Base-by-base conservation (phyloP, 30 jellyfish, hydroid and myxozoan genomes). In the Turritopsis dohrnii region DNA sequence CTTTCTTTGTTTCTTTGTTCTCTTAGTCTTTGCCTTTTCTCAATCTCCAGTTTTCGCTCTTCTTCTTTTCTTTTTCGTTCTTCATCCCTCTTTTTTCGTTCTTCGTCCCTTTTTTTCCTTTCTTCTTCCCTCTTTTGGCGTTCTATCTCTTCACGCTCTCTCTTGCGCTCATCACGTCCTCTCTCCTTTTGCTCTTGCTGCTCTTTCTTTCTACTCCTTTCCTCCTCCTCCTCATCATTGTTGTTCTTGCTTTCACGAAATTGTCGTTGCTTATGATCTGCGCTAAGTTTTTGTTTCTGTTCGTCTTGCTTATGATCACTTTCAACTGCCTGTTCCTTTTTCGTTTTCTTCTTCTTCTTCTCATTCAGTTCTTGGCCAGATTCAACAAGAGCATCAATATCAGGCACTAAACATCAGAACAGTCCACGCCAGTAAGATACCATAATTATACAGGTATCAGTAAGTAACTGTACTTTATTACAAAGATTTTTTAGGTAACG, bases 1-100 rank as follows among this genome's bases (percentile, higher is more conserved):
- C 71, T 69, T 66, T 65, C 74, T 52, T 81, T 65, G 53, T 89
- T 30, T 28, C 88, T 73, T 75, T 28, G 72, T 30, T 29, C 81
- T 71, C 82, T 79, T 60, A 81, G 80, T 74, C 74, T 84, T 72
- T 77, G 75, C 29, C 53, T 84, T 26, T 66, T 80, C 54, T 75
- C 52, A 79, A 60, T 21, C 65, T 52, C 81, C 53, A 53, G 75
- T 71, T 74, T 75, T 81, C 65, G 82, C 27, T 81, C 96, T 8
- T 29, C 79, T 24, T 53, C 29, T 52, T 25, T 41, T n/a, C 77
- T 86, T 30, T 53, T 22, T 52, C 25, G 71, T 81, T 76, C 52
- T 17, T 31, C 54, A 31, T 52, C 54, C 52, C 86, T 30, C 0
- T 79, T 30, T 79, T 79, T 26, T 0, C 83, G 9, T 81, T 28